Percentiles rank a stretch among this genome's conserved stretches.
These are phyloP conservation scores for Cristatella mucedo DNA, from an alignment of 2,888 invertebrate species.

Conservation along the genomic window DNA sequence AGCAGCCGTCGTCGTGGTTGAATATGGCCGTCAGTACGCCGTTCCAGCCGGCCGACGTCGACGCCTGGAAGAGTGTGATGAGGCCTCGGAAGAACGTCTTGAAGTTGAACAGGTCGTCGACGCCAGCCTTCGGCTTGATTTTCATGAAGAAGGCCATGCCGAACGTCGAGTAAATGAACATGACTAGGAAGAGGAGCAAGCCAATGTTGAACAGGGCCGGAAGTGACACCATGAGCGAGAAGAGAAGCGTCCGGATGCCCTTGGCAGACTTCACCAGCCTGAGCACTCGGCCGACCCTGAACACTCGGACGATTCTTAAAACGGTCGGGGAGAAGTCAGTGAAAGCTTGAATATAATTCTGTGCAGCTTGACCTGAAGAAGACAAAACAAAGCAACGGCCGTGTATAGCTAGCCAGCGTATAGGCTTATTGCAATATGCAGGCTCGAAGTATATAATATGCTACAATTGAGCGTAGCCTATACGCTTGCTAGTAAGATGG, in stretches of 20 bases:
- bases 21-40: conserved; percentile 85
- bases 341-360: no score
- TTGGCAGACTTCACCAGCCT: conserved; percentile 95
- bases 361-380: no score
- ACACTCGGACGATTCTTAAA: conserved; percentile 90
- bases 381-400: no score
- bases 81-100: conserved; percentile 95
- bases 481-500: no score
- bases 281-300: conserved; percentile 89
- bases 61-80: conserved; percentile 83
- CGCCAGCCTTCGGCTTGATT: conserved; percentile 79
- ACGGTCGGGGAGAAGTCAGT: conserved; percentile 80
- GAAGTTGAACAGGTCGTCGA: conserved; percentile 94
- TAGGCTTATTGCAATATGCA: no score
- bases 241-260: conserved; percentile 87
- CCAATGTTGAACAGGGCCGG: conserved; percentile 98
- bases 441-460: no score
- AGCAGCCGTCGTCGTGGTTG: no score
- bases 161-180: conserved; percentile 98
- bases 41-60: conserved; percentile 62
- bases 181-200: conserved; percentile 86
- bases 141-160: conserved; percentile 99
- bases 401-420: no score
- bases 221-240: conserved; percentile 93
- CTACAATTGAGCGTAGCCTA: no score